Evolutionary conservation across 1,140 invertebrate genomes (phyloP).

Genomic region (Frieseomelitta varia): DNA sequence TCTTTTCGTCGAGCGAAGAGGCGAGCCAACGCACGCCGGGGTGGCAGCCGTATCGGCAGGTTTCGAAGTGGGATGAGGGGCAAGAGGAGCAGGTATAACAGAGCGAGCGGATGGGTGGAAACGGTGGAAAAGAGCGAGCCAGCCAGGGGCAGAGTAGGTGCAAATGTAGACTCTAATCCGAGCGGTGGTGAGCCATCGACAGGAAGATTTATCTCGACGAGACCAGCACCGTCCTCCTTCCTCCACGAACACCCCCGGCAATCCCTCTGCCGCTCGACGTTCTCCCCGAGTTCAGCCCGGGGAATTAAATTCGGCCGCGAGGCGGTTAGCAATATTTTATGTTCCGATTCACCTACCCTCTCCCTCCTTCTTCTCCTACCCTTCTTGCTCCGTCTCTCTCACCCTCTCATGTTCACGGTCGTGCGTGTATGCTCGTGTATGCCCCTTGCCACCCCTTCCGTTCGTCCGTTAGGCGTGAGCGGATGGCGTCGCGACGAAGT

Average conservation of each 20-base stretch:
- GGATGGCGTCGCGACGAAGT: conserved; percentile 27
- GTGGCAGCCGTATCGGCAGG: neutral
- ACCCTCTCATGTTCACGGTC: neutral
- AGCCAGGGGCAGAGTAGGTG: conserved; percentile 63
- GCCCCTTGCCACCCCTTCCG: neutral
- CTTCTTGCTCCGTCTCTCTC: neutral
- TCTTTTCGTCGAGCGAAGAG: conserved; percentile 53
- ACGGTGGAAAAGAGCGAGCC: neutral
- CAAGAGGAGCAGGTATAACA: neutral
- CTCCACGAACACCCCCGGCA: conserved; percentile 28
- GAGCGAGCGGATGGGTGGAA: neutral
- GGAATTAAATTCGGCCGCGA: conserved; percentile 67
- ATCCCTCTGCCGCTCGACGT: conserved; percentile 56
- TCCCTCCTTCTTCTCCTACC: neutral
- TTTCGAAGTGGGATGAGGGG: neutral
- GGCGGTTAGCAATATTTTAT: conserved; percentile 68
- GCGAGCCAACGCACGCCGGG: conserved; percentile 1
- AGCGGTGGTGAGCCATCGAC: conserved; percentile 75
- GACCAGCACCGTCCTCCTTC: conserved; percentile 42
- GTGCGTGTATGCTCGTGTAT: neutral
- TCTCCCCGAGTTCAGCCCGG: conserved; percentile 54
- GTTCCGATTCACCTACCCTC: conserved; percentile 47
- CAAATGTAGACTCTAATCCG: conserved; percentile 76
- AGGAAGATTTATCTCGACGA: conserved; percentile 75
- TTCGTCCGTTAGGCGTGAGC: neutral